phyloP scores from a whole-genome alignment of 2,888 invertebrate species.

The Mesoligia furuncula region DNA sequence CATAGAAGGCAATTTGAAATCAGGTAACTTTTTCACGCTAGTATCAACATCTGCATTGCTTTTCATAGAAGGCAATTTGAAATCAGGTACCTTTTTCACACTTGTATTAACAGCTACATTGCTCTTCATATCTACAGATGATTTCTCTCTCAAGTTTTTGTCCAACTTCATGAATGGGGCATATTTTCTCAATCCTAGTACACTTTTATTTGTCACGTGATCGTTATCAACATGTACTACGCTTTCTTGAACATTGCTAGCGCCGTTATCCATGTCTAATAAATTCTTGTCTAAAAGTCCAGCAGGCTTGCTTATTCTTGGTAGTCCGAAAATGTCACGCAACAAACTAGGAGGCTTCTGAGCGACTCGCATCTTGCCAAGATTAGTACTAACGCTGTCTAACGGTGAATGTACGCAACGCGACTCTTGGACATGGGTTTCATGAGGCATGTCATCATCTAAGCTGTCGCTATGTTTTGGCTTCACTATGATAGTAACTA shows the following conservation, averaged over 20 bases:
- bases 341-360: constrained; percentile 65
- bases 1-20: constrained; percentile 28
- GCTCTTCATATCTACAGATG: constrained; percentile 17
- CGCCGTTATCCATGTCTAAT: constrained; percentile 76
- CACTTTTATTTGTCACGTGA: constrained; percentile 8
- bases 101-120: constrained; percentile 29
- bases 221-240: constrained; percentile 46
- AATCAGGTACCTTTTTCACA: constrained; percentile 23
- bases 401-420: constrained; percentile 72
- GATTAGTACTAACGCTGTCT: constrained; percentile 55
- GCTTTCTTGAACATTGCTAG: constrained; percentile 76
- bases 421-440: constrained; percentile 77
- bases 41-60: constrained; percentile 35
- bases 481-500: constrained; percentile 78
- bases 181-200: not conserved
- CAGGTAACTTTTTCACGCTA: constrained; percentile 12
- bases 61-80: constrained; percentile 21
- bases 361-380: constrained; percentile 41
- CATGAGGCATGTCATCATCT: constrained; percentile 73
- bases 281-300: constrained; percentile 63
- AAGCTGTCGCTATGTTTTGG: constrained; percentile 65
- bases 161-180: constrained; percentile 30
- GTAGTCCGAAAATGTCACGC: constrained; percentile 67
- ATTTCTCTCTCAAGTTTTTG: constrained; percentile 23
- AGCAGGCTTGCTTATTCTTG: constrained; percentile 60